Evolutionary conservation across 2,113 vertebrate genomes (phyloP), one percentile per base, ranked within the genome.

Genomic region (Mola mola): DNA sequence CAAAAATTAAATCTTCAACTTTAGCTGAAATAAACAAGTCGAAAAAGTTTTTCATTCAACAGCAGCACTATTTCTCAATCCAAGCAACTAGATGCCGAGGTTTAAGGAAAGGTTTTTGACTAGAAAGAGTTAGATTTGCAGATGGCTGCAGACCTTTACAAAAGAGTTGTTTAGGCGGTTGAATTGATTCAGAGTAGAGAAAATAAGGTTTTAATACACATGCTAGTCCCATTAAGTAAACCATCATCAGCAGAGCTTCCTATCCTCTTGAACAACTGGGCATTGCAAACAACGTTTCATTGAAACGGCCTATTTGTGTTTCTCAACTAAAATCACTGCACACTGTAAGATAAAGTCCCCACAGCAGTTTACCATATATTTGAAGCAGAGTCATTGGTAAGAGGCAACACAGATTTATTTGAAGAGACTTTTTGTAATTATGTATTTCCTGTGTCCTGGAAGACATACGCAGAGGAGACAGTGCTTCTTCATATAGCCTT

Each of bases 401-500:
- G 26, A 59, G 62, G 7, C 66, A 79, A 80, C 36, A 53, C 29
- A 57, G 26, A 46, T 65, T 4, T 48, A 25, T 75, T 29, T 59
- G 24, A 29, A 40, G 46, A 63, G 44, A 20, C 52, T 62, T 56
- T 24, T 26, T 71, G 58, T 66, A 60, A 74, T 85, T 26, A 34
- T 48, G 57, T 69, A 57, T 46, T n/a, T 53, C 58, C 20, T 31
- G 43, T 43, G 42, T 60, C 40, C 56, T 46, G 51, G 38, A 50
- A 68, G 75, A 81, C 43, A 71, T 65, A 72, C 49, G 21, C 16
- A 40, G 22, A 28, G 61, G 42, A 82, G 52, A 50, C 15, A 3
- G 36, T 34, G 33, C 61, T 34, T 50, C 61, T 78, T 76, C 63
- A 60, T 28, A 50, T 70, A 78, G 67, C 47, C 75, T 86, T 79